A percentile compares a stretch with the other conserved stretches of the same genome.
Conservation (phyloP, 1,140 invertebrate species). For the Plodia interpunctella region DNA sequence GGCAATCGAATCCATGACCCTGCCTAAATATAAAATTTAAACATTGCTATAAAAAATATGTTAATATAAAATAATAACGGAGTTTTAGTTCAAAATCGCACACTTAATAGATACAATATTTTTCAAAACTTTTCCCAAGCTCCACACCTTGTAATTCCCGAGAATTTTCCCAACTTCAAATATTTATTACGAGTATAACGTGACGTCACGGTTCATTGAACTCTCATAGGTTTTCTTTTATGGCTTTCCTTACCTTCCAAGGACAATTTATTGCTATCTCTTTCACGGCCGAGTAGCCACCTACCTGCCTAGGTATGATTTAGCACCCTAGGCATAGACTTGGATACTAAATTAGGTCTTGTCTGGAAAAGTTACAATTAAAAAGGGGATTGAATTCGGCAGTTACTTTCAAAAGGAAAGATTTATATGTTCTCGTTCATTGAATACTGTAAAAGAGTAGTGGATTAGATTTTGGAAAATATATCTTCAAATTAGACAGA, state of each 20-base stretch:
- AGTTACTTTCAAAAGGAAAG: not conserved
- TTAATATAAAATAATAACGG: no score
- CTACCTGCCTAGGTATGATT: conserved; percentile 5
- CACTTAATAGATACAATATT: no score
- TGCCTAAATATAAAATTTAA: no score
- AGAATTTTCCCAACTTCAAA: not conserved
- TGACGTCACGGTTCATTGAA: conserved; percentile 6
- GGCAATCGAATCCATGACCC: no score
- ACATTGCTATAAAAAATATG: no score
- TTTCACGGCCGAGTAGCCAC: not conserved
- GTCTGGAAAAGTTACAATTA: conserved; percentile 4
- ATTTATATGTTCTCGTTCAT: not conserved
- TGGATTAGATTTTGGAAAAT: no score
- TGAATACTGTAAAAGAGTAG: not conserved
- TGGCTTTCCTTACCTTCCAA: conserved; percentile 6
- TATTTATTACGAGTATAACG: not conserved
- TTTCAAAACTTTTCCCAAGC: not conserved
- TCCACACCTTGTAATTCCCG: not conserved
- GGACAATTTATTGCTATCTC: conserved; percentile 7
- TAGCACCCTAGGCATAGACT: not conserved
- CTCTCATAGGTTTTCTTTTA: conserved; percentile 2
- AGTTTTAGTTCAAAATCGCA: no score
- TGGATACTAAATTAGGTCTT: not conserved
- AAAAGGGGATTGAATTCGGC: conserved; percentile 5
- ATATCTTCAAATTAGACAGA: no score